Evolutionary conservation across 35 echinoderm and acorn worm species (phyloP).

Genomic region (Chiridota heheva): DNA sequence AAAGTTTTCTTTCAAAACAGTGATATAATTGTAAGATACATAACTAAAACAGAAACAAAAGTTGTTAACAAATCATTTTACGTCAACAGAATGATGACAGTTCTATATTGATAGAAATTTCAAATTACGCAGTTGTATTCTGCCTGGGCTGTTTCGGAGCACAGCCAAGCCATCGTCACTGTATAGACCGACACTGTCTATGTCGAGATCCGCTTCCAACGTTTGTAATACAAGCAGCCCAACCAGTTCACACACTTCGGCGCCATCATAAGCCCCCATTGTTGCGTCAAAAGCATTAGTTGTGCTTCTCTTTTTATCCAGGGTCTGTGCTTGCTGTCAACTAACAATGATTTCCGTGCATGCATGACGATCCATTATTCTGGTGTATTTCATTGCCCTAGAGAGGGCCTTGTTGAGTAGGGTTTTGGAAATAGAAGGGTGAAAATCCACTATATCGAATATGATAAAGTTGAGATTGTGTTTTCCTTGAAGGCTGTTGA

Average conservation of each 20-base stretch:
- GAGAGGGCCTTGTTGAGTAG: conserved; percentile 1
- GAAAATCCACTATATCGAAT: conserved; percentile 32
- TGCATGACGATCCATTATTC: conserved; percentile 5
- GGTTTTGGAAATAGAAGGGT: conserved; percentile 16
- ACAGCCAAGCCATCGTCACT: too few species aligned
- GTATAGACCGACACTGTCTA: too few species aligned
- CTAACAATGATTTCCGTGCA: conserved; percentile 25
- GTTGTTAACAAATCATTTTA: too few species aligned
- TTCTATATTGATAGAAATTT: too few species aligned
- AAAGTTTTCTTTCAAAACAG: too few species aligned
- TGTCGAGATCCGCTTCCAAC: conserved; percentile 17
- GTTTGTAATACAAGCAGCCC: too few species aligned
- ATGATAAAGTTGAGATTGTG: not conserved
- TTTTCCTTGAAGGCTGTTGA: conserved; percentile 8
- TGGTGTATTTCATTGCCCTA: not conserved
- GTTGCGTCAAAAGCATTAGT: not conserved
- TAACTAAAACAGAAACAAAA: too few species aligned
- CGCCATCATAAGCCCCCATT: too few species aligned
- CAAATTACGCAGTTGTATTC: too few species aligned
- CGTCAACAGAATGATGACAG: too few species aligned
- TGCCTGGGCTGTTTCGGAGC: too few species aligned
- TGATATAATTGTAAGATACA: too few species aligned
- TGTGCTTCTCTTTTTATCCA: conserved; percentile 30
- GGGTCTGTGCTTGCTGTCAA: not conserved
- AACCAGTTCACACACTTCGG: not conserved